Percentiles rank a stretch among this genome's conserved stretches.
These are phyloP conservation scores for Lucifuga dentata DNA, from an alignment of 2,113 vertebrate genomes.

Conservation along the genomic window DNA sequence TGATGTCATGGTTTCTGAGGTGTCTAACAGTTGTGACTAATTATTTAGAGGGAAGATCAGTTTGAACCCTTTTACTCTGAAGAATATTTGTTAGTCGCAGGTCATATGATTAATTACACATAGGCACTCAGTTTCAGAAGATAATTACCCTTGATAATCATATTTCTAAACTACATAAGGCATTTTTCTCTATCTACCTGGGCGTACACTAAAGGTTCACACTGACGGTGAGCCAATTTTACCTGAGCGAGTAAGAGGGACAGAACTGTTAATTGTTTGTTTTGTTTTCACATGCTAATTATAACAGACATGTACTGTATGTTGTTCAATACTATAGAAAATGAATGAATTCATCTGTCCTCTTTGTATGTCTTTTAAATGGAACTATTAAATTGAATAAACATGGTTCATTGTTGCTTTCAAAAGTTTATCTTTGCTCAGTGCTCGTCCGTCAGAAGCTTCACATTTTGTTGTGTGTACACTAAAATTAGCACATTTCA, in stretches of 20 bases:
- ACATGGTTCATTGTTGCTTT: slow-evolving; percentile 71
- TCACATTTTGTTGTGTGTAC: neutral
- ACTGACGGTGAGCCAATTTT: slow-evolving; percentile 46
- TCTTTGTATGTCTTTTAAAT: slow-evolving; percentile 77
- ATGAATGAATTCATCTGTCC: slow-evolving; percentile 46
- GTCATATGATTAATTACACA: slow-evolving; percentile 24
- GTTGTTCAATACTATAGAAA: slow-evolving; percentile 69
- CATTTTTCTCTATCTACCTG: slow-evolving; percentile 26
- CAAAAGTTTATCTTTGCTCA: neutral
- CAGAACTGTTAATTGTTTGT: slow-evolving; percentile 49
- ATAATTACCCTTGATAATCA: neutral
- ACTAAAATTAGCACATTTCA: neutral
- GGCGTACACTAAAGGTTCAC: slow-evolving; percentile 40
- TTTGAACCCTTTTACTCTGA: slow-evolving; percentile 49
- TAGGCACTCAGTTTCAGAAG: slow-evolving; percentile 5
- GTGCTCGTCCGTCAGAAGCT: too few relatives aligned
- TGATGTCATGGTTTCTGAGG: slow-evolving; percentile 42
- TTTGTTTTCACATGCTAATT: slow-evolving; percentile 70
- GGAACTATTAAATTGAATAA: slow-evolving; percentile 77
- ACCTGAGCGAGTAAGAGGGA: slow-evolving; percentile 47
- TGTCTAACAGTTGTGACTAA: slow-evolving; percentile 39
- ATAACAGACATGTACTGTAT: slow-evolving; percentile 76
- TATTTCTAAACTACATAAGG: neutral
- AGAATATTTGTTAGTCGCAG: too few relatives aligned
- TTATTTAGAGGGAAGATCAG: slow-evolving; percentile 22